Evolutionary conservation across 2,888 invertebrate genomes (phyloP).

Genomic region (Platycnemis pennipes): DNA sequence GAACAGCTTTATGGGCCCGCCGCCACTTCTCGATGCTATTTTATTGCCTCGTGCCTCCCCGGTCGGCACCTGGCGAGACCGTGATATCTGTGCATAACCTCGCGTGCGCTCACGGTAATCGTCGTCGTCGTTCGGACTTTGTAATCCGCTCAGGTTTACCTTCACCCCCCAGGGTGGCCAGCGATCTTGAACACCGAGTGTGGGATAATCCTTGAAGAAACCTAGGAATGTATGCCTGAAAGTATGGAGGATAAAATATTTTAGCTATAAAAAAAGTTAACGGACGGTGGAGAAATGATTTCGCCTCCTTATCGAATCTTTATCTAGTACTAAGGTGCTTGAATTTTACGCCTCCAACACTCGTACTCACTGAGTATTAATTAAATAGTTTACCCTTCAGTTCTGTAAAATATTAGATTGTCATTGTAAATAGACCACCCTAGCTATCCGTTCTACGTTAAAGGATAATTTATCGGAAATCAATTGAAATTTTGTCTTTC

Average conservation of each 20-base stretch:
- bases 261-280: not conserved
- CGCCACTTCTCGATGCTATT: not conserved
- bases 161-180: not conserved
- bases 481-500: too few relatives aligned
- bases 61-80: not conserved
- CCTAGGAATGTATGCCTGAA: not conserved
- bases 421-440: too few relatives aligned
- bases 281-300: not conserved
- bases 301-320: not conserved
- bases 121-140: too few relatives aligned
- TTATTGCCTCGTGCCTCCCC: not conserved
- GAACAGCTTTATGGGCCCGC: not conserved
- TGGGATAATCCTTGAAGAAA: not conserved
- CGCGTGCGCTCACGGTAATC: not conserved
- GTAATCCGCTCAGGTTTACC: not conserved
- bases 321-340: too few relatives aligned
- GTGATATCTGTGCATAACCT: not conserved
- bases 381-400: too few relatives aligned
- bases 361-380: too few relatives aligned
- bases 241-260: not conserved
- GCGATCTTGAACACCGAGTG: not conserved
- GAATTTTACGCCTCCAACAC: too few relatives aligned
- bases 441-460: too few relatives aligned
- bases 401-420: too few relatives aligned
- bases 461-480: too few relatives aligned